Percentiles rank a stretch among this genome's conserved stretches.
Conservation (phyloP, 2,888 invertebrate species). For the Suillia variegata region DNA sequence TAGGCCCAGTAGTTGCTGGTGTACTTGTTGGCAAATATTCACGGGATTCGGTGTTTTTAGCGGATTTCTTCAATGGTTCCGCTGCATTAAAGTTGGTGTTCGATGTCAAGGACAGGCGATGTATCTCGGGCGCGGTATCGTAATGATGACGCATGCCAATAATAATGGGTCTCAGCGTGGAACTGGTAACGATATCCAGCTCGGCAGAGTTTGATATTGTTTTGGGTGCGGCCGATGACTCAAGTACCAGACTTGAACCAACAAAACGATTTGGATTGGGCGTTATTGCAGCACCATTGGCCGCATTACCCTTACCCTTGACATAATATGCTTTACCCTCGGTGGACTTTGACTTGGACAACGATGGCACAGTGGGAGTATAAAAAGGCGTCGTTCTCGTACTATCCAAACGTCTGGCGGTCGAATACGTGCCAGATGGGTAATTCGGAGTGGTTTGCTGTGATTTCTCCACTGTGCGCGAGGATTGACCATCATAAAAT, state of each 20-base stretch:
- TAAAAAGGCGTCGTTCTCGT: slow-evolving; percentile 59
- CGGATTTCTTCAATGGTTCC: slow-evolving; percentile 25
- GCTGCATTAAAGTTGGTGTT: slow-evolving; percentile 34
- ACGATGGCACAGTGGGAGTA: slow-evolving; percentile 58
- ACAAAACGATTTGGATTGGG: slow-evolving; percentile 45
- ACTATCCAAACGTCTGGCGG: slow-evolving; percentile 53
- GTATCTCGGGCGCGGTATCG: slow-evolving; percentile 28
- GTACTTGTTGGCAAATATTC: slow-evolving; percentile 41
- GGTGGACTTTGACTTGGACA: slow-evolving; percentile 44
- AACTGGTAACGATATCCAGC: slow-evolving; percentile 14
- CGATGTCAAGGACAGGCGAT: slow-evolving; percentile 23
- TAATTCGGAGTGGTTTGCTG: slow-evolving; percentile 45
- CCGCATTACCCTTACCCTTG: slow-evolving; percentile 30
- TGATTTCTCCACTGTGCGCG: slow-evolving; percentile 24
- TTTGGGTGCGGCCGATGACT: slow-evolving; percentile 37
- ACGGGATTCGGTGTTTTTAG: slow-evolving; percentile 30
- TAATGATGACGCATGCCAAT: slow-evolving; percentile 49
- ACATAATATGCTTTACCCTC: slow-evolving; percentile 46
- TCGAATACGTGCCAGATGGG: slow-evolving; percentile 49
- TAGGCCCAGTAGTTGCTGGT: slow-evolving; percentile 49
- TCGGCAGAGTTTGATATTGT: slow-evolving; percentile 34
- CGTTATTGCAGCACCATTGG: slow-evolving; percentile 36
- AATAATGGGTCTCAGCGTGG: slow-evolving; percentile 44
- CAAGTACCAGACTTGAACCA: slow-evolving; percentile 36
- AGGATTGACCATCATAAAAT: slow-evolving; percentile 30